Evolutionary conservation across 2,888 invertebrate genomes (phyloP), one percentile per base, ranked within the genome.

Genomic region (Cataglyphis rosenhaueri): DNA sequence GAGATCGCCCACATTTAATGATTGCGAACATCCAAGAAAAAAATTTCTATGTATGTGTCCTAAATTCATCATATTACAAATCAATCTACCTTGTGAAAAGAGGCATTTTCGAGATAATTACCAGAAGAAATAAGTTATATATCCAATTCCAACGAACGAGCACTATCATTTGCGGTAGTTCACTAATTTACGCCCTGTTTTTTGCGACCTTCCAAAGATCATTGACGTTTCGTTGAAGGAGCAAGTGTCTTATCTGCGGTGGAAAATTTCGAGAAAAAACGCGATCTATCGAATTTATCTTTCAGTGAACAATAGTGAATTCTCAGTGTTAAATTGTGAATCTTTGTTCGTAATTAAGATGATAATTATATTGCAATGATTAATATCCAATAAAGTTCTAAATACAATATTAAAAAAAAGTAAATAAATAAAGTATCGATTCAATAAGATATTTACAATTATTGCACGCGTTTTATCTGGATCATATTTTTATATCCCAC

Each of bases 91-190:
- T 32, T 62, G 57, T 44, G 48, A 38, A 83, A 81, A 84, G 66
- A 55, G 52, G 65, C 59, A 61, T 82, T 84, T 85, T 75, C 68
- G 59, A 84, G 86, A 89, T 87, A 85, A 88, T 87, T 87, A 82
- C 84, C 71, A 57, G 76, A 81, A 87, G 88, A 86, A 90, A 85
- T 84, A 73, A 85, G 75, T 83, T 73, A n/a, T n/a, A 79, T 83
- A 84, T 84, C 87, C 85, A 82, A 89, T 85, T 86, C 81, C 70
- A 78, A 83, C 81, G 71, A 84, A 78, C 48, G 85, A 83, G 84
- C 85, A 88, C 91, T 90, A 89, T 91, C 91, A 92, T 92, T 92
- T 91, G 91, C 88, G 86, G 89, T 86, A 88, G 85, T 89, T 91
- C 87, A 84, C 88, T 89, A 89, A 93, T 92, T 92, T 90, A 29